Evolutionary conservation across 37 sponge, comb jelly and placozoan species (phyloP), one percentile per base, ranked within the genome.

Genomic region (Beroe forskalii): DNA sequence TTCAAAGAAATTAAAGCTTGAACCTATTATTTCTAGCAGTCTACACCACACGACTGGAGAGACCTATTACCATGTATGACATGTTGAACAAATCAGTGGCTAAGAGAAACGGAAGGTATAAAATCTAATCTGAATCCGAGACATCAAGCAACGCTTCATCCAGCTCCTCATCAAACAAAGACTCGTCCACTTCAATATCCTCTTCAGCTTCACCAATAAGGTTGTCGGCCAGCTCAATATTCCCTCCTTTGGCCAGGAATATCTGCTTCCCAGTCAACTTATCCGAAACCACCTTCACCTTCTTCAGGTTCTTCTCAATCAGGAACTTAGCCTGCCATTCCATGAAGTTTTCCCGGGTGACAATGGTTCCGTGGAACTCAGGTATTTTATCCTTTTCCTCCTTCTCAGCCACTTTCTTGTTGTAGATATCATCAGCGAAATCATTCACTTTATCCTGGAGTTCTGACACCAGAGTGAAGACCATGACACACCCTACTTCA

Each of bases 231-330:
- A 80, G 19, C 28, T 80, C 86, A 80, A 80, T 80, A 30, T 80
- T 80, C 1, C 86, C 86, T 3, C 40, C 86, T 37, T 80, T 80
- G 1, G 86, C 86, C 86, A 80, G 43, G 86, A 80, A 80, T 43
- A 80, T 80, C 27, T 80, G 86, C 40, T 37, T 80, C 17, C 86
- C 86, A 38, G 86, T 44, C 55, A 80, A 37, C 41, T 80, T 80
- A 44, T 80, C 86, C 4, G 86, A 80, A 4, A 80, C 86, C n/a
- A 80, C 86, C 40, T 80, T 80, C 43, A 80, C 86, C 20, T 80
- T 80, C 25, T 44, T 44, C 8, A 42, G 2, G 55, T 80, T 80
- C 55, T 20, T 80, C 48, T 80, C 86, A 32, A 27, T 41, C 19
- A 80, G 12, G 55, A 80, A 80, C 30, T 80, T 80, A 42, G 28